phyloP scores from a whole-genome alignment of 2,888 invertebrate species.

The Drosophila meridiana region DNA sequence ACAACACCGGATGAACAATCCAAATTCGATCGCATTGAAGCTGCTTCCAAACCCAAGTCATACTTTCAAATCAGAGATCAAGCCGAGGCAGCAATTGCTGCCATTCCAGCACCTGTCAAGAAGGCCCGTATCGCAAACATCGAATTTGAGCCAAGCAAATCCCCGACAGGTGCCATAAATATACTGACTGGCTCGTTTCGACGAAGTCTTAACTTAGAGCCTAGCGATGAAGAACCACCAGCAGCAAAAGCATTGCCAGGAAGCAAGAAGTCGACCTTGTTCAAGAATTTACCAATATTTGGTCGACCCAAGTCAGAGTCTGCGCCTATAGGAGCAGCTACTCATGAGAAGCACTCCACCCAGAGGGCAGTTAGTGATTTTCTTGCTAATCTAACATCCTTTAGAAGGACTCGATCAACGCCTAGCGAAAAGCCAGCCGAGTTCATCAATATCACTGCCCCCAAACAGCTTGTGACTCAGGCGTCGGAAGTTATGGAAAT shows the following conservation, averaged over 20 bases:
- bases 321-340: no score
- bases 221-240: not conserved
- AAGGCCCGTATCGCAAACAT: not conserved
- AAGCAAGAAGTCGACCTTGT: not conserved
- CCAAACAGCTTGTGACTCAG: not conserved
- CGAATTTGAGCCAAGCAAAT: not conserved
- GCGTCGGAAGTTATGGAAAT: not conserved
- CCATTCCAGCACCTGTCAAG: not conserved
- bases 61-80: not conserved
- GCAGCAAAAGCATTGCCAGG: conserved; percentile 2
- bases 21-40: conserved; percentile 45
- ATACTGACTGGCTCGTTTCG: conserved; percentile 35
- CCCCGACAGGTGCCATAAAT: conserved; percentile 29
- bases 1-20: not conserved
- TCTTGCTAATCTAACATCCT: not conserved
- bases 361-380: not conserved
- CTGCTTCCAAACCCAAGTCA: conserved; percentile 54
- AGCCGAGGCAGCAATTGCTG: not conserved
- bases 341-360: not conserved
- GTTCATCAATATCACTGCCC: not conserved
- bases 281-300: conserved; percentile 20
- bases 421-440: not conserved
- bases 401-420: not conserved
- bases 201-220: conserved; percentile 1
- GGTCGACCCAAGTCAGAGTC: not conserved